Conservation (phyloP, 2,888 invertebrate genomes). For the Sesia apiformis region DNA sequence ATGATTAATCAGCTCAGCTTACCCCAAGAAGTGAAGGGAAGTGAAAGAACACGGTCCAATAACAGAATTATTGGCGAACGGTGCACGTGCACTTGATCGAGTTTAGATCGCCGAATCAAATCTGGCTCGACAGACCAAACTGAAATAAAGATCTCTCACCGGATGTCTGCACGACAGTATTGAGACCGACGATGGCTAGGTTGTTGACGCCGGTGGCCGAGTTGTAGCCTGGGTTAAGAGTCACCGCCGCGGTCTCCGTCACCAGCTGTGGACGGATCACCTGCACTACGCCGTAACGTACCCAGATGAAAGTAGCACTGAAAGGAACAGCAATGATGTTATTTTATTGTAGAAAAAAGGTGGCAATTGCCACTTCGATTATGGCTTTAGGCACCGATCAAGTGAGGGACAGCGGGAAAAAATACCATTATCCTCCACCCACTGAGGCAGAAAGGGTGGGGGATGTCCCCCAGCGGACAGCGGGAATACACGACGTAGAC, state of each 20-base stretch:
- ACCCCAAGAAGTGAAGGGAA: no score
- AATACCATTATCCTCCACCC: no score
- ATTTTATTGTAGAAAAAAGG: no score
- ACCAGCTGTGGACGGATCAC: constrained; percentile 38
- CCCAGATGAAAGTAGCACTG: constrained; percentile 48
- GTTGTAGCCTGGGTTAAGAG: constrained; percentile 12
- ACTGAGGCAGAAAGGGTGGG: no score
- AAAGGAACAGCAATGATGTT: not conserved
- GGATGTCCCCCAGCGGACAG: no score
- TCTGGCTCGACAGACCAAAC: not conserved
- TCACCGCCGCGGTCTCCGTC: constrained; percentile 22
- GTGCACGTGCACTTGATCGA: not conserved
- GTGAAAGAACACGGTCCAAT: no score
- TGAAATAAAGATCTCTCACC: constrained; percentile 21
- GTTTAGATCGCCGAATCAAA: no score
- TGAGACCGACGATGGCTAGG: constrained; percentile 29
- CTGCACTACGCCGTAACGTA: constrained; percentile 33
- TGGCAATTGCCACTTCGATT: no score
- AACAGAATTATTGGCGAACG: constrained; percentile 19
- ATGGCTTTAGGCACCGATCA: no score
- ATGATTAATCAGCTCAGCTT: no score
- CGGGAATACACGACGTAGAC: no score
- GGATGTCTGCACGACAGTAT: constrained; percentile 21
- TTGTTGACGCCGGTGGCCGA: constrained; percentile 9
- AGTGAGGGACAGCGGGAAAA: no score